Percentiles rank a stretch among this genome's conserved stretches.
phyloP scores from a whole-genome alignment of 2,888 invertebrate species.

The Drosophila ustulata region DNA sequence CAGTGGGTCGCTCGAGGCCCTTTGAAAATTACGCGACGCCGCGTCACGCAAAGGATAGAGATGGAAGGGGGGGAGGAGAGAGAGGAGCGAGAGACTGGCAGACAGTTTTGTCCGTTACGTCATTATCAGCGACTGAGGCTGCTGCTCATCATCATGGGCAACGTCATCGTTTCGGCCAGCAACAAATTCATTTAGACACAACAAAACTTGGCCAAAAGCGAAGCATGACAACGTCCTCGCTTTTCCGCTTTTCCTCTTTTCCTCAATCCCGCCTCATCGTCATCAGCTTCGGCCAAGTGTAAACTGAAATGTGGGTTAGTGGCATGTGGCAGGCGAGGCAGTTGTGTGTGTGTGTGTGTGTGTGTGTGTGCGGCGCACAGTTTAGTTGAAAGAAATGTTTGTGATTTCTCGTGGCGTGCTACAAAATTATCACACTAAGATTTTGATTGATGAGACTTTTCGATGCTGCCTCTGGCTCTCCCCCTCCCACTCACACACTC shows the following conservation, averaged over 20 bases:
- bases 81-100: constrained; percentile 7
- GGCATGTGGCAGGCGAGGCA: constrained; percentile 35
- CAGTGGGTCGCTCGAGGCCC: constrained; percentile 61
- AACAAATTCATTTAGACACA: constrained; percentile 63
- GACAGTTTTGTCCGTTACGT: constrained; percentile 62
- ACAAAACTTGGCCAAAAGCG: constrained; percentile 62
- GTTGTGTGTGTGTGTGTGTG: constrained; percentile 2
- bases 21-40: constrained; percentile 59
- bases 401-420: constrained; percentile 70
- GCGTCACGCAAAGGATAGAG: constrained; percentile 60
- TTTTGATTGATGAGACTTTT: constrained; percentile 75
- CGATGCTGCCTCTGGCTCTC: constrained; percentile 39
- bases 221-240: constrained; percentile 38
- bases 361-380: constrained; percentile 22
- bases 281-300: constrained; percentile 50
- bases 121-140: constrained; percentile 46
- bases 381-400: constrained; percentile 70
- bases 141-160: constrained; percentile 39
- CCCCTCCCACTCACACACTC: no score
- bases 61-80: background rate
- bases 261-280: constrained; percentile 1
- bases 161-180: constrained; percentile 56
- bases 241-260: background rate
- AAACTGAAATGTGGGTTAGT: constrained; percentile 72
- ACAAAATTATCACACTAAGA: constrained; percentile 74